Base-by-base conservation (phyloP, 2,888 invertebrate species). In the Boloria euphrosyne region DNA sequence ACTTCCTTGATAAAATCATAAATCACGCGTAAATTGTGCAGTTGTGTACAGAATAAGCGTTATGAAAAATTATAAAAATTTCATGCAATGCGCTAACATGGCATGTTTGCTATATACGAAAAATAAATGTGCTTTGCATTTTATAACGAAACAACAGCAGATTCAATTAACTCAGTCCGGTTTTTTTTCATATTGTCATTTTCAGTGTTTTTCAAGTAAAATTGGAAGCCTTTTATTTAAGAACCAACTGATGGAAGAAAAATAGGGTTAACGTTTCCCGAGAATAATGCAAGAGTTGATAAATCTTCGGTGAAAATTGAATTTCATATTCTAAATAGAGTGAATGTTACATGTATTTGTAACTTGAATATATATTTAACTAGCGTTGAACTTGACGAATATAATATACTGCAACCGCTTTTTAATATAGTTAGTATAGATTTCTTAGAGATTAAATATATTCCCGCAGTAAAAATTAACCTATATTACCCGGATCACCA, bases 141-240 rank as follows among this genome's bases (percentile, higher is more conserved):
- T 69, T 66, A 69, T 63, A 66, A 69, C 63, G 68, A 66, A 66
- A 69, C 66, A 69, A 69, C 66, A 49, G 57, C 14, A 46, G 49
- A 68, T 69, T 69, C 57, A 69, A 69, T 69, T 69, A 69, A 69
- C 62, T 53, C 46, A 31, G 55, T 55, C 59, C 60, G 18, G 55
- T 59, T 66, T 68, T 61, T 49, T 51, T 27, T 27, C 38, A 66
- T 59, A 62, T 47, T 66, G 62, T 68, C 62, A 68, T 68, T 63
- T 66, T 62, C 62, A 43, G 46, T 62, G 58, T 62, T 65, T 66
- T 62, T 16, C 51, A 63, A 62, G 59, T 44, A 62, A 65, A 68
- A 63, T 66, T 66, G 59, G 54, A 60, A 55, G 43, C 43, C 4
- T 58, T 63, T 66, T 65, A 58, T 68, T 55, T 38, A 54, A 62